Evolutionary conservation across 2,113 vertebrate genomes (phyloP).

Genomic region (Pterocles burchelli): DNA sequence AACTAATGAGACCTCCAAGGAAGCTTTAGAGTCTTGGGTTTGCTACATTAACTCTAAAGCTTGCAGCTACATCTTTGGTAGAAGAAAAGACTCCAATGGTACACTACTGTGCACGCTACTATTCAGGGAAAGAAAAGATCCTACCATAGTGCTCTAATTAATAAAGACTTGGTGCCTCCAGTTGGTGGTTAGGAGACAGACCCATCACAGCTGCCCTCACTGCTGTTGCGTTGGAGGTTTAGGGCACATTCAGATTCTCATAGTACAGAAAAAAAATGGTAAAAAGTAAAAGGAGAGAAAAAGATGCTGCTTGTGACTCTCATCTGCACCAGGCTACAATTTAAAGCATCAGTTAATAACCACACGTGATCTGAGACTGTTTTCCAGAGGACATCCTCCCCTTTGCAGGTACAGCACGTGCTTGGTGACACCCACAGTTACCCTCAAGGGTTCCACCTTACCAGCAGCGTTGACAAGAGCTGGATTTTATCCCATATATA

Average conservation of each 20-base stretch:
- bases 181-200: neutral
- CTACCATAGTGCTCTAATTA: neutral
- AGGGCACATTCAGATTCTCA: neutral
- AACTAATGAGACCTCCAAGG: neutral
- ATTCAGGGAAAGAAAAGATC: neutral
- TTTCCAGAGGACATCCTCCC: neutral
- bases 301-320: neutral
- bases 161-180: neutral
- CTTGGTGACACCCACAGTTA: neutral
- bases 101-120: neutral
- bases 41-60: neutral
- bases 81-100: neutral
- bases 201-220: neutral
- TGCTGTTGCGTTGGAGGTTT: neutral
- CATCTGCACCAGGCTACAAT: neutral
- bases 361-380: neutral
- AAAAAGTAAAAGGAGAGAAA: neutral
- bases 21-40: neutral
- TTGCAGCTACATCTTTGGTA: neutral
- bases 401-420: neutral
- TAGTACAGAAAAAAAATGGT: neutral
- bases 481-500: neutral
- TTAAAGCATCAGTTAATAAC: neutral
- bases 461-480: neutral
- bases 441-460: neutral